Percentiles rank a stretch among this genome's conserved stretches.
These are phyloP conservation scores for Bombus pyrosoma DNA, from an alignment of 1,140 invertebrate species.

Conservation along the genomic window DNA sequence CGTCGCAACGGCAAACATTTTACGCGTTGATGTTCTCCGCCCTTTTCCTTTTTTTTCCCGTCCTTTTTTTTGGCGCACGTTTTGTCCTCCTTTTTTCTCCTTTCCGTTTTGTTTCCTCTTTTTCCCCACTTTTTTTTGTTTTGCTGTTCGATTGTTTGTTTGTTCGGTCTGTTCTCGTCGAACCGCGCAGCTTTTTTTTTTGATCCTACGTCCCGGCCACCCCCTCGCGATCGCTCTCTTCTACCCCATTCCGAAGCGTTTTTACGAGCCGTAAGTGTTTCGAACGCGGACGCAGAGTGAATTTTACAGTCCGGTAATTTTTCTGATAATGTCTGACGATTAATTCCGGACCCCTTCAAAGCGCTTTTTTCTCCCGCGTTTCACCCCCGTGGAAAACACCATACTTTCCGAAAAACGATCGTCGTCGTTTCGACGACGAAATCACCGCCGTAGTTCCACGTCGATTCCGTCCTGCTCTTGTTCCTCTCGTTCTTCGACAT, in stretches of 20 bases:
- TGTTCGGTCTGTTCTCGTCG: conserved; percentile 11
- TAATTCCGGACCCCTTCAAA: conserved; percentile 35
- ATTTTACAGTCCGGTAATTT: conserved; percentile 66
- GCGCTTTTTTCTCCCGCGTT: neutral
- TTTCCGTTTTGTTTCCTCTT: neutral
- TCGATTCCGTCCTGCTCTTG: conserved; percentile 7
- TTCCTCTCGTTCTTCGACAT: neutral
- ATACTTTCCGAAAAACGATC: neutral
- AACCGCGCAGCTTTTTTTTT: conserved; percentile 24
- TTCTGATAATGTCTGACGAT: conserved; percentile 58
- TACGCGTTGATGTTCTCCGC: conserved; percentile 63
- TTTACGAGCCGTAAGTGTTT: conserved; percentile 61
- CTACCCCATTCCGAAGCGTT: conserved; percentile 45
- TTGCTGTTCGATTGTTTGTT: conserved; percentile 2
- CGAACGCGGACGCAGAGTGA: conserved; percentile 52
- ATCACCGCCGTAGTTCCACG: too few relatives aligned
- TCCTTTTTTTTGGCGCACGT: conserved; percentile 30
- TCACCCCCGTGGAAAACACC: too few relatives aligned
- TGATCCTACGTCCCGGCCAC: neutral
- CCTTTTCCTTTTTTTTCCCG: conserved; percentile 45
- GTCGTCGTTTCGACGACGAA: conserved; percentile 16
- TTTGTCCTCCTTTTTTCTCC: conserved; percentile 14
- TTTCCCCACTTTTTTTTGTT: neutral
- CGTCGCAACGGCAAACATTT: conserved; percentile 68
- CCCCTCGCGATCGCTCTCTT: conserved; percentile 7